A percentile compares a stretch with the other conserved stretches of the same genome.
phyloP scores from a whole-genome alignment of 2,888 invertebrate species.

The Ochropleura plecta region DNA sequence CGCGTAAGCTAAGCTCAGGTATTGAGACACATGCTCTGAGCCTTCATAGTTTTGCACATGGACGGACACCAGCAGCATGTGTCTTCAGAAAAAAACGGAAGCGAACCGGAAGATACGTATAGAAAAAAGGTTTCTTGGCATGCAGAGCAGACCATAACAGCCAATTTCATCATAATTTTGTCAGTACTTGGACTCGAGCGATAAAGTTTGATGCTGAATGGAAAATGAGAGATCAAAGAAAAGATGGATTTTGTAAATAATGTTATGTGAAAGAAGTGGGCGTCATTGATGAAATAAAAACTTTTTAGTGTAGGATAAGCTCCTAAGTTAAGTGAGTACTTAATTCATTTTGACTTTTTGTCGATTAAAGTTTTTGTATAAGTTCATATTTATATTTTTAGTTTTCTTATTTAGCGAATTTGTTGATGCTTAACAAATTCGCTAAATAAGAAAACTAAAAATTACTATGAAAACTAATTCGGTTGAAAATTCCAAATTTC shows the following conservation, averaged over 20 bases:
- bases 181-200: background rate
- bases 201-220: background rate
- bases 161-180: background rate
- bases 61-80: slow-evolving; percentile 36
- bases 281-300: too few relatives aligned
- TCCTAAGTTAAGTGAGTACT: too few relatives aligned
- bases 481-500: too few relatives aligned
- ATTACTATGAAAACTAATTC: too few relatives aligned
- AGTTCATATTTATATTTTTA: too few relatives aligned
- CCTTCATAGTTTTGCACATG: slow-evolving; percentile 39
- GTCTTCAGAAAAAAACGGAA: slow-evolving; percentile 42
- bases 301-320: too few relatives aligned
- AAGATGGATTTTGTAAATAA: background rate
- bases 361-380: too few relatives aligned
- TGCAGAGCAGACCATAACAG: background rate
- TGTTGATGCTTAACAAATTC: too few relatives aligned
- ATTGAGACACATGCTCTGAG: background rate
- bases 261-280: too few relatives aligned
- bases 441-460: too few relatives aligned
- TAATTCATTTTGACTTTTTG: too few relatives aligned
- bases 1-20: slow-evolving; percentile 2
- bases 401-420: too few relatives aligned
- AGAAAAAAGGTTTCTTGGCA: slow-evolving; percentile 7
- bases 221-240: background rate
- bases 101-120: slow-evolving; percentile 25